phyloP scores from a whole-genome alignment of 2,113 vertebrate species.

The Corydoras maculifer region DNA sequence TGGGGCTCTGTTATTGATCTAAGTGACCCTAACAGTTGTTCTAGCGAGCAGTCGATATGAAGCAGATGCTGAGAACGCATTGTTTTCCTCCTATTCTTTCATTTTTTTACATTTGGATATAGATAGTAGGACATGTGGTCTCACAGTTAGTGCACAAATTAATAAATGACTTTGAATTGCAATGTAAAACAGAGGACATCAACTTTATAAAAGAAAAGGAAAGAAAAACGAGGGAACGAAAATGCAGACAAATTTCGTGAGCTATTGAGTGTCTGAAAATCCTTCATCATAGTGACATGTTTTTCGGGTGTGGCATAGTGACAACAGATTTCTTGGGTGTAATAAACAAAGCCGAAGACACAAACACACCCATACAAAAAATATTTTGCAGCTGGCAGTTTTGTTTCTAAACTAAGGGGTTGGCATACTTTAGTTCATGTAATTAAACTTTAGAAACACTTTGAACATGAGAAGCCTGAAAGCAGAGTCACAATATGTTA shows the following conservation, averaged over 20 bases:
- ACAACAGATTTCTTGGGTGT: constrained; percentile 6
- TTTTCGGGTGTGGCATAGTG: constrained; percentile 12
- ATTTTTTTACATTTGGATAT: not conserved
- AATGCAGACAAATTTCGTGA: too few relatives aligned
- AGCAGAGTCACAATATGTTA: constrained; percentile 14
- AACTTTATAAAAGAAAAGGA: too few relatives aligned
- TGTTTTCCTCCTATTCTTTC: not conserved
- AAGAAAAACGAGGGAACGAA: too few relatives aligned
- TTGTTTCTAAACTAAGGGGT: constrained; percentile 1
- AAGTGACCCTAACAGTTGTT: too few relatives aligned
- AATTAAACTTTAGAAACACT: constrained; percentile 9
- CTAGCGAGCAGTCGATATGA: not conserved
- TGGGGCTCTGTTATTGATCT: too few relatives aligned
- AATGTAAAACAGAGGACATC: not conserved
- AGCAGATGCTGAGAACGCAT: not conserved
- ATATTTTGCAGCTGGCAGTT: constrained; percentile 4
- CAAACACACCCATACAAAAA: constrained; percentile 7
- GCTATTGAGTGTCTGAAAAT: not conserved
- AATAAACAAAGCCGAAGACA: not conserved
- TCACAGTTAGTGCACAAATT: too few relatives aligned
- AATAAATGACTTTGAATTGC: constrained; percentile 8
- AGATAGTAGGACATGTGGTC: constrained; percentile 5
- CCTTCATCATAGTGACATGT: not conserved
- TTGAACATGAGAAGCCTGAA: not conserved
- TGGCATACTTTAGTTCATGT: not conserved